Evolutionary conservation across 2,888 invertebrate genomes (phyloP), one percentile per base, ranked within the genome.

Genomic region (Hirtodrosophila cameraria): DNA sequence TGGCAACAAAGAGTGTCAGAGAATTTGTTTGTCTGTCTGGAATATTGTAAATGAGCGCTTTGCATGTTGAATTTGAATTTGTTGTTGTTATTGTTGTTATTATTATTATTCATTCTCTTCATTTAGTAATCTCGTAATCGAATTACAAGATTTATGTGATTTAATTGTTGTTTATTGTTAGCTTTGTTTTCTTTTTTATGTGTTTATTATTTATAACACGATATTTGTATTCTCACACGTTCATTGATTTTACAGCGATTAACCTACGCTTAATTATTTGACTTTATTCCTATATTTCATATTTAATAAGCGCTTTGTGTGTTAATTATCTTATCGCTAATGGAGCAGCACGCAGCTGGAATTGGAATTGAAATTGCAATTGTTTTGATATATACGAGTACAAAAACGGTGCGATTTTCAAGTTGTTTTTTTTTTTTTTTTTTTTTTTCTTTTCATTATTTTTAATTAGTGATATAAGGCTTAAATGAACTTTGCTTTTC

Each of bases 281-380:
- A 48, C 66, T 65, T 61, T 69, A 73, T 75, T 36, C 38, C 46
- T 43, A 57, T 54, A 35, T 53, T 16, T 45, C 50, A 45, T 63
- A 45, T 75, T 84, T 75, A 75, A 84, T 81, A 75, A 63, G 63
- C 73, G 75, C 70, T 78, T 80, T 80, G 72, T 77, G 76, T 74
- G 78, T 73, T 84, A 81, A 80, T 84, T 80, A 84, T 78, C 77
- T 80, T 80, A 80, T 75, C 80, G 76, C 72, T 80, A 77, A 83
- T 80, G 57, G 59, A 71, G 68, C 58, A 68, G 69, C 65, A 75
- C 58, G 59, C 66, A 78, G 60, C 60, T 43, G 36, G 33, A 28
- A 57, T 45, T 48, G 31, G n/a, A n/a, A n/a, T n/a, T n/a, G n/a
- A n/a, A n/a, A n/a, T n/a, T n/a, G n/a, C n/a, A n/a, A n/a, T n/a